Conservation (phyloP, 2,113 vertebrate species). For the Rhabdornis inornatus region DNA sequence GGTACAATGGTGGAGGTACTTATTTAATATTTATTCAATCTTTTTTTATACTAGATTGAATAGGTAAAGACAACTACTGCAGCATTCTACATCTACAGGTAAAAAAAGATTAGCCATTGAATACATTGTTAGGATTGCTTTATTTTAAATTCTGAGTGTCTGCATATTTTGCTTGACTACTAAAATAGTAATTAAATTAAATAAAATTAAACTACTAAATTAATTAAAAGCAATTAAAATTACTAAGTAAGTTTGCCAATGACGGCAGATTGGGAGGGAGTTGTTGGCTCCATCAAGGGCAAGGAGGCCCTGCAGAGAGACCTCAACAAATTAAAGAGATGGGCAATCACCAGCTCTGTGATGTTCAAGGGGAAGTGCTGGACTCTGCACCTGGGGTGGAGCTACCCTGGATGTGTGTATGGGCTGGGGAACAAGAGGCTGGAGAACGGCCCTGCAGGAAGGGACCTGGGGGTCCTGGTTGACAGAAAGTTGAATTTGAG, state of each 20-base stretch:
- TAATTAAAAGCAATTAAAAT: not conserved
- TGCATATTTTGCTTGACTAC: not conserved
- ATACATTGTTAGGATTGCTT: not conserved
- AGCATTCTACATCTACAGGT: not conserved
- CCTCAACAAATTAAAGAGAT: not conserved
- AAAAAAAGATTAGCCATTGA: not conserved
- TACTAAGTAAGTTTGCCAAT: not conserved
- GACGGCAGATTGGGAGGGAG: not conserved
- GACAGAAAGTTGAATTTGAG: fast-evolving
- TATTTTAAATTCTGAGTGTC: not conserved
- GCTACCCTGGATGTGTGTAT: no score
- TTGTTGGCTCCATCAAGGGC: not conserved
- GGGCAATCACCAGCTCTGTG: not conserved
- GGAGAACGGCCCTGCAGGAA: not conserved
- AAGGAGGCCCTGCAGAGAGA: not conserved
- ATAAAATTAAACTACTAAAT: not conserved
- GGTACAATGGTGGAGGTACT: not conserved
- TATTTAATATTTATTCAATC: not conserved
- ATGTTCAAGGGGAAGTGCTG: not conserved
- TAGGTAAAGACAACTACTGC: not conserved
- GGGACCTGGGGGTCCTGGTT: not conserved
- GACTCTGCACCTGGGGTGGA: not conserved
- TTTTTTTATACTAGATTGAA: not conserved
- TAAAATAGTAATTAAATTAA: not conserved
- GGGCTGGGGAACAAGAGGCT: not conserved